Evolutionary conservation across 2,113 vertebrate species (phyloP), one percentile per base, ranked within the genome.

Genomic region (Lipophrys pholis): DNA sequence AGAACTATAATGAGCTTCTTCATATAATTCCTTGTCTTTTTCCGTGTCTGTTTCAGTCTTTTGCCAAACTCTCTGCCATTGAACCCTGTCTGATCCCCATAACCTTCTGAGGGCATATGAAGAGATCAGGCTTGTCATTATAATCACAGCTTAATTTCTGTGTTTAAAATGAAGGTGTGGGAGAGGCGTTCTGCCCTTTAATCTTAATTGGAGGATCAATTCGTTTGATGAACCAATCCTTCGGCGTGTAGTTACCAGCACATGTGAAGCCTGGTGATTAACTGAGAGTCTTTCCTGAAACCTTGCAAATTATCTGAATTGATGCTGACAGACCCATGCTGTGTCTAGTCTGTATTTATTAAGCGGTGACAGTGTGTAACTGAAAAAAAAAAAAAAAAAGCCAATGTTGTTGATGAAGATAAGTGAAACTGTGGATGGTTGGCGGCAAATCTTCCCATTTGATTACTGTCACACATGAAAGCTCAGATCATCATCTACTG

Each of bases 361-460:
- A 87, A 82, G 87, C 79, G 55, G 72, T 83, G 83, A 86, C 83
- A 80, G 79, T 1, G 72, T 78, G 84, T 79, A 84, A 76, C 83
- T 69, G 70, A 82, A 80, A 79, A 80, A 76, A 78, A 74, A 76
- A 78, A 74, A 30, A 30, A 30, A 30, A 30, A 30, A 30, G 49
- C 35, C 67, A 78, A 39, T 42, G 57, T 30, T 42, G 69, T 60
- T 84, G 82, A 90, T 87, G 72, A 79, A 83, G 84, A 86, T 75
- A 73, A 84, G 86, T 83, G 75, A 66, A 83, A 61, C 48, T 10
- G 41, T 36, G 62, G 61, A 69, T 54, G 68, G 58, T 9, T 30
- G 10, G 17, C 12, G 30, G 50, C 67, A 73, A 85, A 87, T 68
- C 74, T 56, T 68, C 11, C 74, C 15, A 74, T 84, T 73, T 78